Base-by-base conservation (phyloP, 2,113 vertebrate species). In the Nicator chloris region DNA sequence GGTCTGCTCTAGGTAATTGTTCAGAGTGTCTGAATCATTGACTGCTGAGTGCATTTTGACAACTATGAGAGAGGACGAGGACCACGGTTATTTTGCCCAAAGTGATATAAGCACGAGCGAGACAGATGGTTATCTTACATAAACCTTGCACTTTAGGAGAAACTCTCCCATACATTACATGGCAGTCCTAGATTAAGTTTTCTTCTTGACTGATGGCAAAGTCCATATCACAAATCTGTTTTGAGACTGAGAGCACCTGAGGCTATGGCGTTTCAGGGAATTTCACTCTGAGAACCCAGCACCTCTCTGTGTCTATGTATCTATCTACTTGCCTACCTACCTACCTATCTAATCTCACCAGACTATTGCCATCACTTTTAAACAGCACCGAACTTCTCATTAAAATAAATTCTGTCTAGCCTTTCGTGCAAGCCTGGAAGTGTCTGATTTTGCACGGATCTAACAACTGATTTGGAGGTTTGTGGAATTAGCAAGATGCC, bases 131-230 rank as follows among this genome's bases (percentile, higher is more conserved):
- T 92, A 28, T 70, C 87, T 93, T 88, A 81, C n/a, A 79, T 81
- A 95, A 92, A 90, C 27, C 33, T 92, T 94, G 69, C 51, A 93
- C 59, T 42, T 88, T 59, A 65, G 50, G 59, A 96, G 66, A 82
- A 94, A 77, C 75, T 86, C 57, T 82, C 68, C 82, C 54, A 70
- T 92, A 57, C 26, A 50, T 73, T 82, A 72, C 54, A 53, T 50
- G 59, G 79, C 59, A 94, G 59, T 57, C 86, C 82, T 72, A 93
- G 90, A 93, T 82, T 45, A 54, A 80, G 54, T 95, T 92, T 92
- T 95, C 78, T 37, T 88, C 42, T 44, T 93, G 50, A 86, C 68
- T 65, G 71, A 88, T 90, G 53, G 59, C 17, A 72, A 93, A 96
- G 53, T 50, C 57, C 49, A 7, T 72, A 88, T 61, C 31, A 61